Evolutionary conservation across 2,113 vertebrate species (phyloP), one percentile per base, ranked within the genome.

Genomic region (Cinclus cinclus): DNA sequence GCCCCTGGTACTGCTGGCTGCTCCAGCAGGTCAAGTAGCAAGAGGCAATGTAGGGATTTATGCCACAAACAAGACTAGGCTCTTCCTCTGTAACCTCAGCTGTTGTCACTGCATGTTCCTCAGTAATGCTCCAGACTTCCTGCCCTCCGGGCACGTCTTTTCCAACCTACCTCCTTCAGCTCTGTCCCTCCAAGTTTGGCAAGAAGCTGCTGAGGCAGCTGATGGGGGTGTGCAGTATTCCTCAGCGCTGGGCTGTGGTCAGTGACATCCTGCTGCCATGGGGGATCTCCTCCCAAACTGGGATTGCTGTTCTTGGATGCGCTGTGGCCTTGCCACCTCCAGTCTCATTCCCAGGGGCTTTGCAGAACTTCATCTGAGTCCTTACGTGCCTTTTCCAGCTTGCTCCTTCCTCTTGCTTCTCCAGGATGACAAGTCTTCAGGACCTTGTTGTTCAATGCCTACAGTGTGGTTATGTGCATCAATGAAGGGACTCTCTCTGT

Each of bases 1-100:
- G 76, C 56, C 90, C 79, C 47, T 30, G 10, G 55, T 6, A 83
- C 91, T 3, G 15, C 91, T 73, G 82, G 75, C 93, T 86, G 94
- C 85, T 89, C 65, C 15, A 30, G 65, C 93, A 64, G 92, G 73
- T 93, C 95, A 94, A 87, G 86, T 15, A 88, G 88, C 79, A 60
- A 27, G 83, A 87, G 65, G 71, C 84, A 87, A 95, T 78, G 7
- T 68, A 20, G 92, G 82, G 88, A 92, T 95, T 94, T 89, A 79
- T 87, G 94, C 91, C 33, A 42, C 83, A 93, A 89, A 93, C 71
- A 71, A 78, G 73, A 84, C 68, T 2, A 20, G 93, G 76, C 83
- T 93, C 83, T 93, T 93, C 64, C 80, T 95, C 47, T 0, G 9
- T 86, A 92, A 64, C 80, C 73, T 86, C 83, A 78, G 56, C 83